Conservation (phyloP, 2,113 vertebrate genomes). For the Trichechus manatus region DNA sequence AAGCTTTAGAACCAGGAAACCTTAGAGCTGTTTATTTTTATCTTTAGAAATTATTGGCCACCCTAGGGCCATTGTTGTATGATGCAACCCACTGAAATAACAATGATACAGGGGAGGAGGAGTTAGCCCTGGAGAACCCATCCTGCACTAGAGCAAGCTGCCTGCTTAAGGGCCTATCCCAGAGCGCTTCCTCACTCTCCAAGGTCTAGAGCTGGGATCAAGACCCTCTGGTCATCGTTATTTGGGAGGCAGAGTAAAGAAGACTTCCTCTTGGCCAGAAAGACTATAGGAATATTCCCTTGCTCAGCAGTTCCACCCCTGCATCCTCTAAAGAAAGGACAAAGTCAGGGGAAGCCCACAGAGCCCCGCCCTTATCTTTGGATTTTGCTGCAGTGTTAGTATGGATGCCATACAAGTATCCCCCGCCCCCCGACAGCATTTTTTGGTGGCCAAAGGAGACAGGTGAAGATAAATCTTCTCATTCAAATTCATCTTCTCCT, state of each 20-base stretch:
- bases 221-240: slow-evolving; percentile 60
- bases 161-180: background rate
- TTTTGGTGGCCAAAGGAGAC: background rate
- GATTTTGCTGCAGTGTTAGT: background rate
- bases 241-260: background rate
- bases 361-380: background rate
- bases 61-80: background rate
- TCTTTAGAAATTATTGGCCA: background rate
- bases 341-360: background rate
- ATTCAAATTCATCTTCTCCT: slow-evolving; percentile 8
- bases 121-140: background rate
- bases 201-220: background rate
- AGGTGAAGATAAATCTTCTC: slow-evolving; percentile 19
- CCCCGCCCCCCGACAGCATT: background rate
- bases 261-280: background rate
- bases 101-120: background rate
- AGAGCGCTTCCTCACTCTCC: background rate
- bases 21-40: background rate
- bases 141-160: background rate
- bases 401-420: background rate
- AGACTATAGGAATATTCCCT: background rate
- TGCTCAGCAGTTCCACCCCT: background rate
- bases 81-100: slow-evolving; percentile 34
- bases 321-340: slow-evolving; percentile 25
- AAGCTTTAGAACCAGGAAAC: background rate